Evolutionary conservation across 2,888 invertebrate species (phyloP).

Genomic region (Dicranocentrus wangi): DNA sequence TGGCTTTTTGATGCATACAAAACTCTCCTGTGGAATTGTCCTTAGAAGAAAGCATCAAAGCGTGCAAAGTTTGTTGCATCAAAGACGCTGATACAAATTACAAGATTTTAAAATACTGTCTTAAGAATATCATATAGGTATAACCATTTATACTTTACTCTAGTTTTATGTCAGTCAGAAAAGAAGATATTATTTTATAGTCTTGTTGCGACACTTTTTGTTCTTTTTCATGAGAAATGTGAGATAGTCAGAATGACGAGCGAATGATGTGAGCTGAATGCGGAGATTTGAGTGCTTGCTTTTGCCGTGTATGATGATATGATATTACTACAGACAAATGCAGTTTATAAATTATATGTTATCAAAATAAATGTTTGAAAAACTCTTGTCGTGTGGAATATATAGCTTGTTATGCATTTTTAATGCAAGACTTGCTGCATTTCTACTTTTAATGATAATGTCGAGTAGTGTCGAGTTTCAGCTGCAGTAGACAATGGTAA

Average conservation of each 20-base stretch:
- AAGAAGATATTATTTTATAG: conserved; percentile 16
- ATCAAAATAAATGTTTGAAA: background rate
- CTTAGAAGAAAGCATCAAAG: conserved; percentile 23
- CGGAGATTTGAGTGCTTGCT: too few species aligned
- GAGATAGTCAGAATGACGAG: too few species aligned
- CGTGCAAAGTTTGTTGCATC: background rate
- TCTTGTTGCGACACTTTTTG: conserved; percentile 3
- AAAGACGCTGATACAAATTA: background rate
- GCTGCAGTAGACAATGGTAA: too few species aligned
- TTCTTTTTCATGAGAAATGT: background rate
- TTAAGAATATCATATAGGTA: background rate
- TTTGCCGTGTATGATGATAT: background rate
- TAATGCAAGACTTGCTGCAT: too few species aligned
- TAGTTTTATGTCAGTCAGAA: background rate
- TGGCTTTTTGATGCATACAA: conserved; percentile 69
- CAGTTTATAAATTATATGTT: conserved; percentile 34
- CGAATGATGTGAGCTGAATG: too few species aligned
- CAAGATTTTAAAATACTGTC: conserved; percentile 26
- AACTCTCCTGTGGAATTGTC: conserved; percentile 67
- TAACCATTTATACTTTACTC: background rate
- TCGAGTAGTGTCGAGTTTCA: too few species aligned
- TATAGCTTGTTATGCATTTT: too few species aligned
- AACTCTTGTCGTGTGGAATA: too few species aligned
- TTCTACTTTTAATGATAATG: too few species aligned
- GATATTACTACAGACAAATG: conserved; percentile 8